Conservation (phyloP, 2,888 invertebrate species). For the Zootermopsis nevadensis region DNA sequence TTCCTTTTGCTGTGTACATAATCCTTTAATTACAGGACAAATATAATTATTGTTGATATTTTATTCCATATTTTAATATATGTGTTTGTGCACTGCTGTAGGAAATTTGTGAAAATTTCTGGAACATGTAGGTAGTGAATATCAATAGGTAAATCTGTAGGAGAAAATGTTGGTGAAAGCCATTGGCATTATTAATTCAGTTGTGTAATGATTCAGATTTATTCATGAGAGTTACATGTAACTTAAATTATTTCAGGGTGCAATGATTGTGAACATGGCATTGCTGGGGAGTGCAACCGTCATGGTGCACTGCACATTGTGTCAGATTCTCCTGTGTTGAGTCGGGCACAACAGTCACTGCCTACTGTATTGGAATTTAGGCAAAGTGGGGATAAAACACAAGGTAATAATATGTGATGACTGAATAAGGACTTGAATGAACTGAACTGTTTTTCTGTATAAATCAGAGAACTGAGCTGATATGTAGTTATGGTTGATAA, state of each 20-base stretch:
- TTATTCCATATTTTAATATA: not conserved
- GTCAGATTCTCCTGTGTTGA: conserved; percentile 47
- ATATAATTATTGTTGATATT: not conserved
- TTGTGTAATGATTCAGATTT: no score
- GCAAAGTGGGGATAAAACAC: conserved; percentile 6
- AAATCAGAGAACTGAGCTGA: no score
- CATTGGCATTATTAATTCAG: no score
- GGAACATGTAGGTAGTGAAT: no score
- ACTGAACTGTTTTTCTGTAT: no score
- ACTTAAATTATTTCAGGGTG: conserved; percentile 47
- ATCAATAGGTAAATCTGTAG: no score
- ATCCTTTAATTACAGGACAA: not conserved
- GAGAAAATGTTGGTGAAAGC: no score
- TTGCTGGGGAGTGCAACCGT: conserved; percentile 50
- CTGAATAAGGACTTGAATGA: no score
- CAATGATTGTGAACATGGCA: conserved; percentile 52
- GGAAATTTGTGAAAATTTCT: no score
- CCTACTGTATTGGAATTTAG: conserved; percentile 44
- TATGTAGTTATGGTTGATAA: no score
- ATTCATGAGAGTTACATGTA: not conserved
- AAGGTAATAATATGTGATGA: conserved; percentile 10
- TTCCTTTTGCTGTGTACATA: not conserved
- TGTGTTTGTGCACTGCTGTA: not conserved
- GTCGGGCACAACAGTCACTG: conserved; percentile 49
- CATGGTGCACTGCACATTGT: conserved; percentile 51